Conservation (phyloP, 1,140 invertebrate species). For the Solen grandis region DNA sequence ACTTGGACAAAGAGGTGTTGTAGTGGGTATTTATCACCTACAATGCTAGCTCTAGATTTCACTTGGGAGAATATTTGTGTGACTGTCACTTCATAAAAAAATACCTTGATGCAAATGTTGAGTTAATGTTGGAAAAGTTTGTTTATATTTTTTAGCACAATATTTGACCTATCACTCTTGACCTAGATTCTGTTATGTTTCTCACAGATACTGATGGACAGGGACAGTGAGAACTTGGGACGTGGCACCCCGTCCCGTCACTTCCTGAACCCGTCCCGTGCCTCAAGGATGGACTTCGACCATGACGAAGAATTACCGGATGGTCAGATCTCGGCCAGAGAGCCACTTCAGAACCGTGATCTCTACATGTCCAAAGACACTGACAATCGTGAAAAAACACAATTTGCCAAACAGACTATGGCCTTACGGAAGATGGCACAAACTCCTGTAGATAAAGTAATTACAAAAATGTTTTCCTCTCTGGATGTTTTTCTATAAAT, state of each 20-base stretch:
- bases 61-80: no score
- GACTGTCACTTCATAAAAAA: no score
- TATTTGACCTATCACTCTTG: no score
- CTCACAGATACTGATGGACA: constrained; percentile 60
- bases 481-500: no score
- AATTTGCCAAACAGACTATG: constrained; percentile 62
- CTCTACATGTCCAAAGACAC: constrained; percentile 53
- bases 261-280: constrained; percentile 61
- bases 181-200: no score
- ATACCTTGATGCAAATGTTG: no score
- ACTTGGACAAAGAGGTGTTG: no score
- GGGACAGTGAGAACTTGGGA: constrained; percentile 64
- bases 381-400: constrained; percentile 59
- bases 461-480: neutral
- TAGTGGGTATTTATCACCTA: no score
- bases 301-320: constrained; percentile 56
- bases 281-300: constrained; percentile 65
- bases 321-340: constrained; percentile 64
- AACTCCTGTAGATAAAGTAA: constrained; percentile 72
- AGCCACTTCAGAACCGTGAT: constrained; percentile 62
- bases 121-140: no score
- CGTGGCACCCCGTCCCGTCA: constrained; percentile 62
- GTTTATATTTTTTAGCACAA: no score
- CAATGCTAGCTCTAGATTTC: no score
- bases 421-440: constrained; percentile 65